Evolutionary conservation across 2,113 vertebrate species (phyloP).

Genomic region (Oncorhynchus keta): DNA sequence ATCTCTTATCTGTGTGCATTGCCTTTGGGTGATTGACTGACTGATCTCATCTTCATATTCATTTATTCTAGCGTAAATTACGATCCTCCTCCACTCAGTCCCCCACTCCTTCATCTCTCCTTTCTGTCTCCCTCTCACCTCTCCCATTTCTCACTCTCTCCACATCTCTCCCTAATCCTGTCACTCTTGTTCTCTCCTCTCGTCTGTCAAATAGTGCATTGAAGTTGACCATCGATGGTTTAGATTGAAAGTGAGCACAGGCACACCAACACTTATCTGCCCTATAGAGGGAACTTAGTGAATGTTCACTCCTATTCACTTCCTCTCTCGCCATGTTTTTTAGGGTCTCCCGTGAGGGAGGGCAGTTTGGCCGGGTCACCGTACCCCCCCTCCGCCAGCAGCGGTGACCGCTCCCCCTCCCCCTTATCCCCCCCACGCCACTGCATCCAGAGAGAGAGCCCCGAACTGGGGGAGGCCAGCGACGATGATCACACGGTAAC

Average conservation of each 20-base stretch:
- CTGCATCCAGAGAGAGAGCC: constrained; percentile 65
- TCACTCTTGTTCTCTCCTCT: constrained; percentile 38
- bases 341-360: constrained; percentile 70
- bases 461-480: constrained; percentile 64
- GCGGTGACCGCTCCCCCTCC: constrained; percentile 71
- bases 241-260: background rate
- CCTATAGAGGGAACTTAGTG: background rate
- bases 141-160: constrained; percentile 21
- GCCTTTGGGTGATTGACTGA: constrained; percentile 46
- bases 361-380: constrained; percentile 68
- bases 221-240: background rate
- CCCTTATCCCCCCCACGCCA: constrained; percentile 68
- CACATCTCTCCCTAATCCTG: constrained; percentile 28
- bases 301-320: background rate
- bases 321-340: constrained; percentile 18
- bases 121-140: constrained; percentile 13
- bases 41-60: constrained; percentile 48
- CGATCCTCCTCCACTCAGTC: constrained; percentile 29
- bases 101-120: constrained; percentile 15
- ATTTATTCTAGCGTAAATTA: constrained; percentile 29
- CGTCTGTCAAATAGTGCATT: constrained; percentile 25
- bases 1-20: constrained; percentile 17
- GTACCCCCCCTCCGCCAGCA: constrained; percentile 69
- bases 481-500: constrained; percentile 71
- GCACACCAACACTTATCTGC: background rate